Percentiles rank a stretch among this genome's conserved stretches.
Evolutionary conservation across 1,140 invertebrate species (phyloP).

Genomic region (Drosophila albomicans): DNA sequence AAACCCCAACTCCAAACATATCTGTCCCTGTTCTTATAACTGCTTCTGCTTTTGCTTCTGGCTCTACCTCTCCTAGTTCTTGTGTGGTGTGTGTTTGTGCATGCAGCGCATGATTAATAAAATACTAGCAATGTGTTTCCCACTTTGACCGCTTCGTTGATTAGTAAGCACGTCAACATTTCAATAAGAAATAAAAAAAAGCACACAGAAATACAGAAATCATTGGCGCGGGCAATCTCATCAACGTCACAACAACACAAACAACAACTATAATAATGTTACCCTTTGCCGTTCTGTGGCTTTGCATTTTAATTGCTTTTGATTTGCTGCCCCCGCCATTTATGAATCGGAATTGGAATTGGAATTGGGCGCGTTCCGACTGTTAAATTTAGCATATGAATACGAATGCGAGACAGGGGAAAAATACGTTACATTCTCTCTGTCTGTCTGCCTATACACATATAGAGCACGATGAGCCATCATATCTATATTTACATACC

Average conservation of each 20-base stretch:
- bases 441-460: constrained; percentile 5
- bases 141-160: constrained; percentile 54
- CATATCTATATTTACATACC: constrained; percentile 37
- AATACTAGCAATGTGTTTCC: constrained; percentile 60
- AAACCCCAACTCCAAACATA: background rate
- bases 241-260: constrained; percentile 60
- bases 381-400: constrained; percentile 63
- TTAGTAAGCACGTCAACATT: constrained; percentile 81
- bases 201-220: constrained; percentile 25
- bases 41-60: background rate
- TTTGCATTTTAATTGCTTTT: constrained; percentile 83
- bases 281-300: constrained; percentile 53
- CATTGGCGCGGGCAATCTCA: constrained; percentile 56
- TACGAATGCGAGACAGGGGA: constrained; percentile 17
- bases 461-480: constrained; percentile 29
- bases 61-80: background rate
- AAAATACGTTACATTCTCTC: constrained; percentile 47
- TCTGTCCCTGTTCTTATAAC: background rate
- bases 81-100: constrained; percentile 35
- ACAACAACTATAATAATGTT: constrained; percentile 32
- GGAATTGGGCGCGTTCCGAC: constrained; percentile 55
- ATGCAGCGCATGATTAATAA: constrained; percentile 78
- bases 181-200: constrained; percentile 59
- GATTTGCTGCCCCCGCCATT: constrained; percentile 75
- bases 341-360: constrained; percentile 54